phyloP scores from a whole-genome alignment of 2,797 vertebrate genomes.

The Hemitrygon akajei region DNA sequence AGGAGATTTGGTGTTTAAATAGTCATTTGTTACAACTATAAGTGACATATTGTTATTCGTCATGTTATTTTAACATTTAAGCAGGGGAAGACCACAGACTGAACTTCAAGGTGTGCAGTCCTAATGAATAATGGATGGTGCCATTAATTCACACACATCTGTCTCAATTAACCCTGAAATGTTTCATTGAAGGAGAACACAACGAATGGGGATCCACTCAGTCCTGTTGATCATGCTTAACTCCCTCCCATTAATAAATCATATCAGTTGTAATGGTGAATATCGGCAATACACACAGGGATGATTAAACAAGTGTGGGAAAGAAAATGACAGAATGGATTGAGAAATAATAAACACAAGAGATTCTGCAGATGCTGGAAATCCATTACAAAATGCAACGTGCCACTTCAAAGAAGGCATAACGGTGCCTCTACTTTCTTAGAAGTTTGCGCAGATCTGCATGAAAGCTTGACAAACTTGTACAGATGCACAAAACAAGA shows the following conservation, averaged over 20 bases:
- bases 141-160: constrained; percentile 12
- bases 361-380: too few relatives aligned
- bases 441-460: too few relatives aligned
- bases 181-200: constrained; percentile 27
- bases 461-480: too few relatives aligned
- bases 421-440: too few relatives aligned
- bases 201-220: not conserved
- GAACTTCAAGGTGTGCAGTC: not conserved
- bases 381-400: too few relatives aligned
- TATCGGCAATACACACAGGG: not conserved
- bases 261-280: not conserved
- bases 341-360: not conserved
- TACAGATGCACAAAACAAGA: too few relatives aligned
- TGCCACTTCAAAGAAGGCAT: too few relatives aligned
- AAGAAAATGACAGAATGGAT: not conserved
- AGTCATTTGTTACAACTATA: not conserved
- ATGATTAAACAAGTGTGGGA: not conserved
- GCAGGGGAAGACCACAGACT: not conserved
- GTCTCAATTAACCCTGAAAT: constrained; percentile 35
- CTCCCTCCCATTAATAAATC: constrained; percentile 21
- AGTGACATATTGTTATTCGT: not conserved
- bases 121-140: constrained; percentile 20
- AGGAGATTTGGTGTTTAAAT: constrained; percentile 10
- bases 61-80: constrained; percentile 5
- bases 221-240: not conserved